These are phyloP conservation scores for Chouioia cunea DNA, from an alignment of 2,888 invertebrate genomes.

Conservation along the genomic window DNA sequence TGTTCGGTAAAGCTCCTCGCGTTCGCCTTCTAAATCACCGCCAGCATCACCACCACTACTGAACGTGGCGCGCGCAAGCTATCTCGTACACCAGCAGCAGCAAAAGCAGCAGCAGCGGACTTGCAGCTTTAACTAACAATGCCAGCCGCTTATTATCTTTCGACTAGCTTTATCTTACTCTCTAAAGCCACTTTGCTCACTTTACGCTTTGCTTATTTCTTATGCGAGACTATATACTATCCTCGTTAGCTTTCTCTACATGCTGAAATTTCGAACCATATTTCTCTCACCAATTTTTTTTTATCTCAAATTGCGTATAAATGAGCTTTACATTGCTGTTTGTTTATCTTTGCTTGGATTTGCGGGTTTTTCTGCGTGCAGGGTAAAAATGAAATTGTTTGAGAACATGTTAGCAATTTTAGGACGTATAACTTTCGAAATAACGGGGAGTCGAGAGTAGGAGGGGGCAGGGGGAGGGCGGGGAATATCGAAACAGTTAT, in stretches of 20 bases:
- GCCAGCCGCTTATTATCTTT: conserved; percentile 48
- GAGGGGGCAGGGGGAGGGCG: no score
- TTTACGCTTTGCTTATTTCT: conserved; percentile 42
- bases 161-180: conserved; percentile 46
- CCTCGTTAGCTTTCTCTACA: conserved; percentile 15
- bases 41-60: no score
- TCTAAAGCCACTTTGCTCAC: conserved; percentile 1
- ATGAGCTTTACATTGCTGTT: neutral
- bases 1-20: conserved; percentile 34
- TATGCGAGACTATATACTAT: conserved; percentile 15
- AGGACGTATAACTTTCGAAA: no score
- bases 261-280: neutral
- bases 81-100: conserved; percentile 55
- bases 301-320: no score
- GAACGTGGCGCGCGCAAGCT: conserved; percentile 32
- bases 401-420: no score
- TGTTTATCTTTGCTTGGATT: neutral
- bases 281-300: no score
- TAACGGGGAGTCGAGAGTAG: no score
- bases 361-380: neutral
- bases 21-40: conserved; percentile 58
- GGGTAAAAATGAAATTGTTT: neutral
- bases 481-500: no score
- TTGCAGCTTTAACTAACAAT: conserved; percentile 60
- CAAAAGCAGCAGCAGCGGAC: neutral